Base-by-base conservation (phyloP, 1,140 invertebrate genomes). In the Euborellia annulipes region DNA sequence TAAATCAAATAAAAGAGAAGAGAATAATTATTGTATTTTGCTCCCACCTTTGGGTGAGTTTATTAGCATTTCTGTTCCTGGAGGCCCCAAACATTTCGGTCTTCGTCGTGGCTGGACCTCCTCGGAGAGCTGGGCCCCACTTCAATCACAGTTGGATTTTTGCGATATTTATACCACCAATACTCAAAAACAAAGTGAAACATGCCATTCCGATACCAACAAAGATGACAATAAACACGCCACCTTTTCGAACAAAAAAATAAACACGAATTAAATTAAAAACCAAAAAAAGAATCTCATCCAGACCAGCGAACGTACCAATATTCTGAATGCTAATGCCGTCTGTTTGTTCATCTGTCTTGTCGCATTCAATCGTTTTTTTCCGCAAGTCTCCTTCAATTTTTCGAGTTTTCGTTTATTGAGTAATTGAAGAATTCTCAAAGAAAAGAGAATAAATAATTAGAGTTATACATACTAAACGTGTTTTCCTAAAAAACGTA, bases 251-350 rank as follows among this genome's bases (percentile, higher is more conserved):
- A 23, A 22, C 40, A 41, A 17, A 41, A 13, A 19, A 41, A n/a
- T 41, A 19, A 41, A 4, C 40, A 14, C 4, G 4, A 38, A n/a
- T 38, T 27, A 27, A 27, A 27, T 27, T 27, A 27, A 27, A 27
- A 27, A 27, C 4, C 4, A 6, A 27, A 27, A 27, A 27, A 6
- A 27, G 11, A n/a, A n/a, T n/a, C n/a, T n/a, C n/a, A n/a, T n/a
- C n/a, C n/a, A n/a, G n/a, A n/a, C n/a, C n/a, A n/a, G n/a, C n/a
- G n/a, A n/a, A n/a, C 52, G 52, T 56, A 71, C 71, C 90, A 49
- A 97, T 98, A 60, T 97, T 97, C 52, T 92, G 77, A 50, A 98
- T 95, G 46, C 87, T 92, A 55, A 98, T 98, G 30, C 93, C 92
- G 54, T 94, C 91, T 13, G 82, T 88, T 61, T 95, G 86, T 59